Conservation (phyloP, 2,888 invertebrate genomes). For the Melangyna quadrimaculata region DNA sequence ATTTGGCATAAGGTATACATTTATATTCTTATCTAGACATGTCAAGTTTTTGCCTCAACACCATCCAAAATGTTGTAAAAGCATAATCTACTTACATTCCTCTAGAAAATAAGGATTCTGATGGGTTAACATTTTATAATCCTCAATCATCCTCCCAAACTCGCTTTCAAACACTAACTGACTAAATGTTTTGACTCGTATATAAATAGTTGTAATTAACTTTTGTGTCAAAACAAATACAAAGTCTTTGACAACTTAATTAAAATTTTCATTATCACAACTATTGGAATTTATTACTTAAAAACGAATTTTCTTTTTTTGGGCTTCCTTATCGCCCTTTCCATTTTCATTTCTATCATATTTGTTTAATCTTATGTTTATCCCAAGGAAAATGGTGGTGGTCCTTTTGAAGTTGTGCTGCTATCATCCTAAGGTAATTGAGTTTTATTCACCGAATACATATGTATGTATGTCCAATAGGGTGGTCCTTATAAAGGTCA, state of each 20-base stretch:
- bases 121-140: neutral
- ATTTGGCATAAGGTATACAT: too few relatives aligned
- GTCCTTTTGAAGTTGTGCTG: constrained; percentile 17
- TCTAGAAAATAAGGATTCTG: neutral
- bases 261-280: constrained; percentile 68
- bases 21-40: too few relatives aligned
- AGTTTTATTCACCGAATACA: constrained; percentile 13
- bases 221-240: constrained; percentile 66
- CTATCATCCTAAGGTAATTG: constrained; percentile 47
- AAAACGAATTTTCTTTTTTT: constrained; percentile 50
- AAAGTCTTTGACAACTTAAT: constrained; percentile 66
- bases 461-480: too few relatives aligned
- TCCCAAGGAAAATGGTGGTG: neutral
- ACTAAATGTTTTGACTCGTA: constrained; percentile 51
- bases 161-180: neutral
- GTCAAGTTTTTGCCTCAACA: too few relatives aligned
- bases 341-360: neutral
- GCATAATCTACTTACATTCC: too few relatives aligned
- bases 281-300: constrained; percentile 68
- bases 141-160: neutral
- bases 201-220: constrained; percentile 69
- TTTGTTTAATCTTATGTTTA: neutral
- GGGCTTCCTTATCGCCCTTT: neutral
- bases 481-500: too few relatives aligned
- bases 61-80: too few relatives aligned